Conservation (phyloP, 2,888 invertebrate species). For the Petrolisthes cinctipes region DNA sequence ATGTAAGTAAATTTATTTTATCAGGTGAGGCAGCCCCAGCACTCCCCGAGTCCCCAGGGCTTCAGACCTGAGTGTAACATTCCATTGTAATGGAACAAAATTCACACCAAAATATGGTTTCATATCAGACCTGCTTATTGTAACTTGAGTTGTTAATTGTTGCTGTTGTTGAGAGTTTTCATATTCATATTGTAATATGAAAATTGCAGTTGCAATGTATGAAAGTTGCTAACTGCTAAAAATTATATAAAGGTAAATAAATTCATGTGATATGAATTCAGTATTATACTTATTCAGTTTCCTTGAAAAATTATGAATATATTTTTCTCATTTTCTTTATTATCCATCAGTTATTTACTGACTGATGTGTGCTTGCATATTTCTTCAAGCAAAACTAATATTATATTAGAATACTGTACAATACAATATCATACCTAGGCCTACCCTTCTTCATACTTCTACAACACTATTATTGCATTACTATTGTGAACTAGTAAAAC, state of each 20-base stretch:
- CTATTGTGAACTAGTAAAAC: no score
- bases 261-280: background rate
- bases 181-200: slow-evolving; percentile 18
- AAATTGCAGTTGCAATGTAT: background rate
- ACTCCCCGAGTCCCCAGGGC: background rate
- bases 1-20: no score
- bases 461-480: no score
- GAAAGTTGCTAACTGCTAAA: background rate
- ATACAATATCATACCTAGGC: no score
- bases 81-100: slow-evolving; percentile 3
- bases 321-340: no score
- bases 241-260: slow-evolving; percentile 15
- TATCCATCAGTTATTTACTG: no score
- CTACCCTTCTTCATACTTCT: no score
- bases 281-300: background rate
- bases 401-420: no score
- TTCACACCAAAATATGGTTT: background rate
- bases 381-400: no score
- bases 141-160: slow-evolving; percentile 17
- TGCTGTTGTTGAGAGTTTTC: slow-evolving; percentile 9
- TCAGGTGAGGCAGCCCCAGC: background rate
- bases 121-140: slow-evolving; percentile 8
- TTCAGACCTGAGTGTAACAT: background rate
- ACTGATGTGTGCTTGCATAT: no score
- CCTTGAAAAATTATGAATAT: no score